Conservation (phyloP, 2,888 invertebrate species). For the Drosophila gaucha region DNA sequence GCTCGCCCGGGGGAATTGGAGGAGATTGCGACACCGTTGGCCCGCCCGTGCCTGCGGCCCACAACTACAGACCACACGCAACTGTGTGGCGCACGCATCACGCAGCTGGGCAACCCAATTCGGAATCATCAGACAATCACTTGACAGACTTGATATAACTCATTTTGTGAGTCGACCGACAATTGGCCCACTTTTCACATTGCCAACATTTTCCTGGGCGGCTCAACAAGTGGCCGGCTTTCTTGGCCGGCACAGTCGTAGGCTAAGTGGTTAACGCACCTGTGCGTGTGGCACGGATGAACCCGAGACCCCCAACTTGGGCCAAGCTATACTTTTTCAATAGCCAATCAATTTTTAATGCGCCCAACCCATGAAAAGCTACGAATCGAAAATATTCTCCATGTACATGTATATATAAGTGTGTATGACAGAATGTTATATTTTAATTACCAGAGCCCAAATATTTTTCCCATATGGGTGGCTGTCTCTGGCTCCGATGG, state of each 20-base stretch:
- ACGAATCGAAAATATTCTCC: conserved; percentile 1
- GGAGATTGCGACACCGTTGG: conserved; percentile 7
- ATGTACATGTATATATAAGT: not conserved
- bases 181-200: conserved; percentile 27
- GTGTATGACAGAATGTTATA: conserved; percentile 7
- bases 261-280: conserved; percentile 24
- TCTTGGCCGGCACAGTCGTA: not conserved
- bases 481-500: no score
- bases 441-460: conserved; percentile 37
- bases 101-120: conserved; percentile 61
- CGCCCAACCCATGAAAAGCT: no score
- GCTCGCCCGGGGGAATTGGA: not conserved
- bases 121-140: conserved; percentile 28
- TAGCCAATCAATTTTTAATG: conserved; percentile 65
- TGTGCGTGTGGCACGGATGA: conserved; percentile 34
- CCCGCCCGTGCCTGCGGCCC: not conserved
- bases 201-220: no score
- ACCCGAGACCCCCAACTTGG: not conserved
- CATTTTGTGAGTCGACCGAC: not conserved
- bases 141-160: conserved; percentile 4
- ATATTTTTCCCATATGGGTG: not conserved
- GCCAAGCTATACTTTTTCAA: conserved; percentile 41
- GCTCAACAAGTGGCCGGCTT: conserved; percentile 40
- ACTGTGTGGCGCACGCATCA: conserved; percentile 55
- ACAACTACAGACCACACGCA: conserved; percentile 54